Conservation (phyloP, 2,113 vertebrate genomes). For the Callospermophilus lateralis region DNA sequence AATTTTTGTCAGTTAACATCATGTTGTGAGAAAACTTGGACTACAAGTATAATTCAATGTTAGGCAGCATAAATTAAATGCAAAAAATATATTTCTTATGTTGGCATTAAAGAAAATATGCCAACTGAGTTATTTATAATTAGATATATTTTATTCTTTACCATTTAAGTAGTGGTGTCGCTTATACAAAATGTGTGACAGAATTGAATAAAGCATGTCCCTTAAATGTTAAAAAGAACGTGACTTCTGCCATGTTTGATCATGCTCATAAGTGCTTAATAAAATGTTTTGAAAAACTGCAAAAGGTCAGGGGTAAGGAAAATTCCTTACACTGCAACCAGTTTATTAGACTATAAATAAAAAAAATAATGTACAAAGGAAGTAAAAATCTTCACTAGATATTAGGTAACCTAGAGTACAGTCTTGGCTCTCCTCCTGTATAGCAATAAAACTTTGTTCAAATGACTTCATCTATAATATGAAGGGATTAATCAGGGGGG, state of each 20-base stretch:
- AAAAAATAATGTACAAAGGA: not conserved
- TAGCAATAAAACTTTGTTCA: not conserved
- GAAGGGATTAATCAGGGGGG: not conserved
- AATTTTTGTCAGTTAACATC: constrained; percentile 13
- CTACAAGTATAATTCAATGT: not conserved
- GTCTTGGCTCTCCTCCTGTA: not conserved
- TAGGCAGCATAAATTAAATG: not conserved
- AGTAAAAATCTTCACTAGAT: not conserved
- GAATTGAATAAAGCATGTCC: not conserved
- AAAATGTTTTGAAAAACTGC: not conserved
- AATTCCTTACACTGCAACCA: not conserved
- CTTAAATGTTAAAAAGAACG: not conserved
- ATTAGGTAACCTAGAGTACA: not conserved
- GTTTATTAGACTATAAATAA: not conserved
- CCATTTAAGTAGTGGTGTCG: not conserved
- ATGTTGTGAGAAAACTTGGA: constrained; percentile 31
- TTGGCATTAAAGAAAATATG: constrained; percentile 26
- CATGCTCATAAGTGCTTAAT: not conserved
- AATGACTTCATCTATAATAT: not conserved
- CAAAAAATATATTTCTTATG: not conserved
- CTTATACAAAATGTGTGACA: not conserved
- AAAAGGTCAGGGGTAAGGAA: not conserved
- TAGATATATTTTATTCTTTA: not conserved
- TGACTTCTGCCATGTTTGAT: not conserved
- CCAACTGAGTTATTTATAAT: constrained; percentile 50